A percentile compares a stretch with the other conserved stretches of the same genome.
Evolutionary conservation across 2,888 invertebrate species (phyloP).

Genomic region (Epistrophe eligans): DNA sequence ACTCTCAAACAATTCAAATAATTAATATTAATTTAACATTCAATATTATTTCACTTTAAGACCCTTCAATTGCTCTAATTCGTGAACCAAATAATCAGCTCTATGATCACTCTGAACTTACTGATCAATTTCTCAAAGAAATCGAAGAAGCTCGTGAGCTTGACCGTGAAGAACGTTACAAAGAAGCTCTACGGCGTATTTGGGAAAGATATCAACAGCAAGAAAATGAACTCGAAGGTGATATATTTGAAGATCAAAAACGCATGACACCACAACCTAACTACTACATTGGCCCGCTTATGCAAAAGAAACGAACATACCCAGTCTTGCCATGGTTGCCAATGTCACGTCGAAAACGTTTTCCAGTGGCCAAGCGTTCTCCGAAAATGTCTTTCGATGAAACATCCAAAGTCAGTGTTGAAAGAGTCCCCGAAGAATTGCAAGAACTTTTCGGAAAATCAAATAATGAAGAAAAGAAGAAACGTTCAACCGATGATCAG

Average conservation of each 20-base stretch:
- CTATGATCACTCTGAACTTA: constrained; percentile 79
- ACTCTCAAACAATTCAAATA: not conserved
- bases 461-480: constrained; percentile 85
- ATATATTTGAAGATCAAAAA: constrained; percentile 81
- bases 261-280: constrained; percentile 80
- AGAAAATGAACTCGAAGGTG: constrained; percentile 81
- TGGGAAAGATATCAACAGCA: constrained; percentile 83
- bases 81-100: constrained; percentile 81
- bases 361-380: constrained; percentile 88
- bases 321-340: constrained; percentile 84
- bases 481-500: constrained; percentile 83
- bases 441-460: constrained; percentile 87
- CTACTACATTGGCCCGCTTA: constrained; percentile 78
- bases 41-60: constrained; percentile 52
- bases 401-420: constrained; percentile 86
- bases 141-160: constrained; percentile 82
- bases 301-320: constrained; percentile 82
- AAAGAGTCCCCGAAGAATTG: constrained; percentile 88
- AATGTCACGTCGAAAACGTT: constrained; percentile 85
- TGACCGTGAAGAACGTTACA: constrained; percentile 82
- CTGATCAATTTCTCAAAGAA: constrained; percentile 83
- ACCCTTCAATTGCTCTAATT: constrained; percentile 79
- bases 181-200: constrained; percentile 81
- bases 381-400: constrained; percentile 82
- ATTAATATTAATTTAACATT: not conserved